Conservation (phyloP, 2,797 vertebrate genomes). For the Pseudopleuronectes americanus region DNA sequence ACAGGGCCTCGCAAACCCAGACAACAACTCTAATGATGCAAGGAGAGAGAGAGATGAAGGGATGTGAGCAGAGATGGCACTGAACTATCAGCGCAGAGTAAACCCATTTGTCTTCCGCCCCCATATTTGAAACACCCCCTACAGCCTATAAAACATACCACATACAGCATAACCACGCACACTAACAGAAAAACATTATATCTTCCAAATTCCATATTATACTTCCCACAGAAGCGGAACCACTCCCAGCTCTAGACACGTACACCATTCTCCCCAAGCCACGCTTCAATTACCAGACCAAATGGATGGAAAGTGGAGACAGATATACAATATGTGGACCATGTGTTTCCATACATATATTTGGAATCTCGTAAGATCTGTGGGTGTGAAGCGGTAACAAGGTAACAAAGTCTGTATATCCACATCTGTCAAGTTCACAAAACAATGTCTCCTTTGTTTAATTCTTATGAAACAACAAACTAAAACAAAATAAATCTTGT, state of each 20-base stretch:
- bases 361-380: constrained; percentile 29
- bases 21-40: constrained; percentile 70
- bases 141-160: constrained; percentile 67
- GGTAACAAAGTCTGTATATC: neutral
- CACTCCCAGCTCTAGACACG: constrained; percentile 39
- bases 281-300: constrained; percentile 52
- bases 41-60: constrained; percentile 48
- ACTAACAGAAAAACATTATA: constrained; percentile 54
- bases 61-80: constrained; percentile 62
- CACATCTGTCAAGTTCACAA: neutral
- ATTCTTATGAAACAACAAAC: too few relatives aligned
- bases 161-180: constrained; percentile 55
- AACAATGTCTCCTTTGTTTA: neutral
- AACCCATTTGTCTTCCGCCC: constrained; percentile 74
- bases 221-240: constrained; percentile 43
- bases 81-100: constrained; percentile 70
- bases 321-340: constrained; percentile 38
- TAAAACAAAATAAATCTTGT: too few relatives aligned
- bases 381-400: neutral
- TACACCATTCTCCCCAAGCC: constrained; percentile 27
- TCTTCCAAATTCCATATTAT: constrained; percentile 55
- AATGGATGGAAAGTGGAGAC: constrained; percentile 40
- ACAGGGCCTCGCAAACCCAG: constrained; percentile 68
- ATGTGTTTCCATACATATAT: constrained; percentile 33
- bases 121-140: constrained; percentile 65